These are phyloP conservation scores for Lysiphlebus fabarum DNA, from an alignment of 1,140 invertebrate species.

Conservation along the genomic window DNA sequence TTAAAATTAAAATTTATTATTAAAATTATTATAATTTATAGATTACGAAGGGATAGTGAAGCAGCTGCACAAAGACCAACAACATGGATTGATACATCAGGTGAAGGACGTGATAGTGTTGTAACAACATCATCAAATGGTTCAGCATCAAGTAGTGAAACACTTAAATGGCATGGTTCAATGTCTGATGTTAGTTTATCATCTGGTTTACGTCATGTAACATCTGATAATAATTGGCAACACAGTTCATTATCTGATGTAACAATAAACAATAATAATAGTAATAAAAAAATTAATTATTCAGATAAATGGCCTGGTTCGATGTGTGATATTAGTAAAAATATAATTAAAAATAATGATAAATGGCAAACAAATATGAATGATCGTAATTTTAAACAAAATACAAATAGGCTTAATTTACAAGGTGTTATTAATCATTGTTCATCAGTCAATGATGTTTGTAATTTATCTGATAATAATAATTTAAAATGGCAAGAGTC, in stretches of 20 bases:
- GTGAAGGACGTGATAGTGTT: slow-evolving; percentile 66
- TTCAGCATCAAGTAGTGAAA: slow-evolving; percentile 74
- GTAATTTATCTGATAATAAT: too few species aligned
- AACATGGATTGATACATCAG: slow-evolving; percentile 54
- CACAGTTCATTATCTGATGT: slow-evolving; percentile 49
- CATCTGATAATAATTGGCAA: slow-evolving; percentile 43
- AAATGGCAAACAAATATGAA: slow-evolving; percentile 41
- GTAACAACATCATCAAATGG: slow-evolving; percentile 66
- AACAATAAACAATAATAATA: slow-evolving; percentile 37
- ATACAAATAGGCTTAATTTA: slow-evolving; percentile 30
- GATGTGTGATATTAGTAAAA: slow-evolving; percentile 54
- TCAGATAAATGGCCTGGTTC: slow-evolving; percentile 58
- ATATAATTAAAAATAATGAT: slow-evolving; percentile 13
- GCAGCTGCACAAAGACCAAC: slow-evolving; percentile 56
- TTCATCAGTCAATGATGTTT: slow-evolving; percentile 23
- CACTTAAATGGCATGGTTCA: slow-evolving; percentile 78
- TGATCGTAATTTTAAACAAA: slow-evolving; percentile 40
- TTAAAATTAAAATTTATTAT: not conserved
- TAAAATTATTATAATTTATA: slow-evolving; percentile 28
- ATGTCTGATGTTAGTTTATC: slow-evolving; percentile 73
- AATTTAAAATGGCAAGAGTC: slow-evolving; percentile 39
- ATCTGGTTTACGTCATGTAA: slow-evolving; percentile 49
- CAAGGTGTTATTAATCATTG: slow-evolving; percentile 37
- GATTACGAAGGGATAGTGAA: slow-evolving; percentile 62
- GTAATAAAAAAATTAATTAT: slow-evolving; percentile 31